These are phyloP conservation scores for Mastacembelus armatus DNA, from an alignment of 2,797 vertebrate genomes.

Conservation along the genomic window DNA sequence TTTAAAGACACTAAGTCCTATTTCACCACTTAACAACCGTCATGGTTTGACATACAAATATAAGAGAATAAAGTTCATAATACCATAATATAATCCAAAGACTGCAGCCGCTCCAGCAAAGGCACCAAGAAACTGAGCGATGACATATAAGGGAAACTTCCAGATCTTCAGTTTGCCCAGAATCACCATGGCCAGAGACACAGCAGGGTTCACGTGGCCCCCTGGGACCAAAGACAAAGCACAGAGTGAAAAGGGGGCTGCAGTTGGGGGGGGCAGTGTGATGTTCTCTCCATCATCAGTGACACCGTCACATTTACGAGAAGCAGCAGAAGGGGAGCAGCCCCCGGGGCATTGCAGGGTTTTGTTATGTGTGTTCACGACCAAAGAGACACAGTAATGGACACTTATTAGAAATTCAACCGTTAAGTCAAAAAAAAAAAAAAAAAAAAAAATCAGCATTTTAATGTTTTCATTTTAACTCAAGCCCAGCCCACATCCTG, in stretches of 20 bases:
- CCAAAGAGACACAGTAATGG: constrained; percentile 48
- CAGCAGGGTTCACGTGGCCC: constrained; percentile 89
- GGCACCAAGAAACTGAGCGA: constrained; percentile 93
- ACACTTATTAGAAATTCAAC: constrained; percentile 37
- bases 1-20: neutral
- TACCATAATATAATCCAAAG: constrained; percentile 95
- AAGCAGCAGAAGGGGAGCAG: constrained; percentile 66
- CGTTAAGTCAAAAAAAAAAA: too few species aligned
- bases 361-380: constrained; percentile 49
- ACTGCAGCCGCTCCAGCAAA: constrained; percentile 92
- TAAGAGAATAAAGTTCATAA: constrained; percentile 17
- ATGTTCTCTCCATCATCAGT: constrained; percentile 61
- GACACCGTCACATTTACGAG: constrained; percentile 65
- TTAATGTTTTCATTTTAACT: constrained; percentile 1
- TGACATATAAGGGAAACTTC: constrained; percentile 94
- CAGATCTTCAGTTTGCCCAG: constrained; percentile 92
- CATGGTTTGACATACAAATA: neutral
- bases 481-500: neutral
- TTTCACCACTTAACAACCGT: neutral
- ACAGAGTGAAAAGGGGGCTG: constrained; percentile 41
- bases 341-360: constrained; percentile 38
- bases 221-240: constrained; percentile 79
- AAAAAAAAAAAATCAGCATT: constrained; percentile 13
- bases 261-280: constrained; percentile 29
- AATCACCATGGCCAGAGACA: constrained; percentile 95